Conservation (phyloP, 2,888 invertebrate genomes). For the Acanthococcus lagerstroemiae region DNA sequence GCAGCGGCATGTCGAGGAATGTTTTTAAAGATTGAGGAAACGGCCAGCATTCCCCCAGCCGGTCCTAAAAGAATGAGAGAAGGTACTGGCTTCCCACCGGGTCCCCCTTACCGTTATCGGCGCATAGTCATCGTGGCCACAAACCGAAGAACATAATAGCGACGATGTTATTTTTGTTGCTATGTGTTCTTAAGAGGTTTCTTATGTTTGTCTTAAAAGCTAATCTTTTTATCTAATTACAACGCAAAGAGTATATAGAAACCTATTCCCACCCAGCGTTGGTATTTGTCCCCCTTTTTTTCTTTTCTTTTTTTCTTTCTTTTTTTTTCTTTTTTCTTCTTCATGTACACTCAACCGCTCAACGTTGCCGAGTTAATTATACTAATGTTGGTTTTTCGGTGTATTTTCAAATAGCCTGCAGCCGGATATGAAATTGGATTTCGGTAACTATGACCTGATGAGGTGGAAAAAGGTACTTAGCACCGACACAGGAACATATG, state of each 20-base stretch:
- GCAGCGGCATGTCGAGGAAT: conserved; percentile 23
- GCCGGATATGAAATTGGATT: no score
- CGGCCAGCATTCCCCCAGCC: conserved; percentile 5
- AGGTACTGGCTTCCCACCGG: conserved; percentile 3
- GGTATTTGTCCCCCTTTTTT: conserved; percentile 6
- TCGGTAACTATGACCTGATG: no score
- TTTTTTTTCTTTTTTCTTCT: not conserved
- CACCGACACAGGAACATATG: no score
- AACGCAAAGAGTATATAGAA: conserved; percentile 7
- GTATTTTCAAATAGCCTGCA: no score
- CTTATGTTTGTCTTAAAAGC: conserved; percentile 22
- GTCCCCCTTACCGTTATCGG: no score
- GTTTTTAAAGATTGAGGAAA: conserved; percentile 16
- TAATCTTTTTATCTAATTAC: conserved; percentile 19
- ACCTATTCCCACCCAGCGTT: conserved; percentile 21
- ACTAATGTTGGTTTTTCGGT: no score
- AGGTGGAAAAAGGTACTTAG: no score
- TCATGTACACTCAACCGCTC: no score
- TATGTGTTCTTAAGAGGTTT: conserved; percentile 25
- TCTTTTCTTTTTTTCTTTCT: not conserved
- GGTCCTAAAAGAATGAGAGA: not conserved
- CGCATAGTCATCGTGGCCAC: not conserved
- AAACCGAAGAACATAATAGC: conserved; percentile 21
- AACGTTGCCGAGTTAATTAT: no score
- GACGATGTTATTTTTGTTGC: conserved; percentile 21